Base-by-base conservation (phyloP, 1,140 invertebrate genomes). In the Pseudobourletiella spinata region DNA sequence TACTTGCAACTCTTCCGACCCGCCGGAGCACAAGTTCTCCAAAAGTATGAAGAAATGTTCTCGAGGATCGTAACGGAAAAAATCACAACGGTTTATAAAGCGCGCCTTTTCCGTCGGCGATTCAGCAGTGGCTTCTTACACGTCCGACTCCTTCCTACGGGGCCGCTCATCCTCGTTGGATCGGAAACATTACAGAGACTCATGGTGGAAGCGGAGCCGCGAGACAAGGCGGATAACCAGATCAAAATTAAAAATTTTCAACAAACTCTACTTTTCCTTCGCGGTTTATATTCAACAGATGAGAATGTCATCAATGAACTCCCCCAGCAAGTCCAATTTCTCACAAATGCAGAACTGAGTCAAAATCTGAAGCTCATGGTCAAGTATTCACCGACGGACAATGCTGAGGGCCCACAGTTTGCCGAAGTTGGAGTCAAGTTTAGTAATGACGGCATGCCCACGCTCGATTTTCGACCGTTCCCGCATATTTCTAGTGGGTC, bases 361-460 rank as follows among this genome's bases (percentile, higher is more conserved):
- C 11, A 48, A 22, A n/a, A 20, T 18, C 18, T 48, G 18, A 48
- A 48, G 18, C 18, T 48, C 6, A 48, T 48, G 46, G 6, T 48
- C 11, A 48, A 20, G 11, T 48, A 15, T 11, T 8, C 32, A n/a
- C 46, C 46, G 8, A 6, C 16, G 11, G 18, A 6, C 6, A n/a
- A n/a, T n/a, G 32, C 32, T 39, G 46, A 48, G 6, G 46, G 22
- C 46, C 11, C 11, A 11, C 46, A 11, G 6, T 48, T 48, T 20
- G 46, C 46, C 24, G 46, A 48, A 25, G 16, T 48, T 48, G 46
- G 46, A 11, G 46, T 48, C 46, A n/a, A n/a, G n/a, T n/a, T n/a
- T n/a, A n/a, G n/a, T n/a, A 48, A 25, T 11, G 22, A 48, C 18
- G 24, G 16, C 16, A 22, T 8, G 18, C 11, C 18, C 6, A 22